Conservation (phyloP, 2,797 vertebrate genomes). For the Gadopsis bispinosus region DNA sequence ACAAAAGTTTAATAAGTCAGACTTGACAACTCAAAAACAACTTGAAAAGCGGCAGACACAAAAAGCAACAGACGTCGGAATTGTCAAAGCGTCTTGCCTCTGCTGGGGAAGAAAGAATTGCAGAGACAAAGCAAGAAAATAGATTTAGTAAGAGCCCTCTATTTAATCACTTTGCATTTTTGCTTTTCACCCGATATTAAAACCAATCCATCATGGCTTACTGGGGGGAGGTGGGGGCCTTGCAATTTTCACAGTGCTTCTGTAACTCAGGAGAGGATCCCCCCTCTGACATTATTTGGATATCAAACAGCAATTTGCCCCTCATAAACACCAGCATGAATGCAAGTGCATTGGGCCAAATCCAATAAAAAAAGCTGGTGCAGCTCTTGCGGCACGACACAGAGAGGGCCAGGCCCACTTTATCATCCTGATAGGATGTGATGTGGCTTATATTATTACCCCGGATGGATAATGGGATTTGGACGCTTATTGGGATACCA, state of each 20-base stretch:
- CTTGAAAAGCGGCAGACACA: background rate
- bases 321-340: constrained; percentile 76
- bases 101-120: constrained; percentile 28
- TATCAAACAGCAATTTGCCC: constrained; percentile 81
- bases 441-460: constrained; percentile 78
- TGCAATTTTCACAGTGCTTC: constrained; percentile 60
- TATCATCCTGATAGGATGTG: constrained; percentile 77
- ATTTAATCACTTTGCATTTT: constrained; percentile 75
- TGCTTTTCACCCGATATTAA: constrained; percentile 83
- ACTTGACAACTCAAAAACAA: constrained; percentile 43
- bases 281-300: constrained; percentile 74
- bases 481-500: constrained; percentile 70
- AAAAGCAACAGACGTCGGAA: constrained; percentile 22
- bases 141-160: constrained; percentile 57
- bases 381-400: constrained; percentile 58
- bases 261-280: constrained; percentile 54
- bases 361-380: constrained; percentile 74
- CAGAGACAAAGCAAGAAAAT: constrained; percentile 46
- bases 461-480: constrained; percentile 75
- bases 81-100: constrained; percentile 25
- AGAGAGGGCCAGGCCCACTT: constrained; percentile 64
- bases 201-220: constrained; percentile 85
- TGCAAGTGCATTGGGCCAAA: constrained; percentile 67
- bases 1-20: constrained; percentile 25
- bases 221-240: constrained; percentile 25